These are phyloP conservation scores for Emydura subglobosa DNA, from an alignment of 2,113 vertebrate genomes.

Conservation along the genomic window DNA sequence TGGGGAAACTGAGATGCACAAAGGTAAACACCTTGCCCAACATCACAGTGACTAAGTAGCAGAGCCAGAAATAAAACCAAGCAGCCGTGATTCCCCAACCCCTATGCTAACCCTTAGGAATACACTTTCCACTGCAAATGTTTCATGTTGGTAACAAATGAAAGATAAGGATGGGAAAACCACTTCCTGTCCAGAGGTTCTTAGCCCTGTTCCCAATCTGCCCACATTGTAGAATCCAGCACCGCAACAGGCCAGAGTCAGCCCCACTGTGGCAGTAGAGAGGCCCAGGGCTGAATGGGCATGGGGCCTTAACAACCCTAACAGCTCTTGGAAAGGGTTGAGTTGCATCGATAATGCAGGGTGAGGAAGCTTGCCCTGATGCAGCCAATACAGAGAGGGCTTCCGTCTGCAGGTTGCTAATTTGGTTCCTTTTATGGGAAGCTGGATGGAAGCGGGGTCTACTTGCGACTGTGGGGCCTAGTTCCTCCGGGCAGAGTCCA, in stretches of 20 bases:
- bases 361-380: not conserved
- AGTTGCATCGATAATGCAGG: not conserved
- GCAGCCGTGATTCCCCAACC: not conserved
- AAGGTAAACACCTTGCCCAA: conserved; percentile 1
- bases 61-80: not conserved
- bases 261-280: not conserved
- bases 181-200: not conserved
- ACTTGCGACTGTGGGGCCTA: not conserved
- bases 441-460: fast-evolving
- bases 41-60: not conserved
- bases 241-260: not conserved
- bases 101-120: not conserved
- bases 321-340: not conserved
- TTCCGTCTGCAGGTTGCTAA: not conserved
- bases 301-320: not conserved
- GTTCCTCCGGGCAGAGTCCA: not conserved
- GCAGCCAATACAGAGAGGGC: not conserved
- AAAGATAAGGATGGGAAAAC: not conserved
- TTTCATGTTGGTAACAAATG: no score
- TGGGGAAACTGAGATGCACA: not conserved
- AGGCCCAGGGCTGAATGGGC: not conserved
- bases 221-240: not conserved
- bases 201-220: not conserved
- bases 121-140: not conserved
- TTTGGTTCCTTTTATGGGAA: not conserved